Base-by-base conservation (phyloP, 2,113 vertebrate species). In the Myrmophylax atrothorax region DNA sequence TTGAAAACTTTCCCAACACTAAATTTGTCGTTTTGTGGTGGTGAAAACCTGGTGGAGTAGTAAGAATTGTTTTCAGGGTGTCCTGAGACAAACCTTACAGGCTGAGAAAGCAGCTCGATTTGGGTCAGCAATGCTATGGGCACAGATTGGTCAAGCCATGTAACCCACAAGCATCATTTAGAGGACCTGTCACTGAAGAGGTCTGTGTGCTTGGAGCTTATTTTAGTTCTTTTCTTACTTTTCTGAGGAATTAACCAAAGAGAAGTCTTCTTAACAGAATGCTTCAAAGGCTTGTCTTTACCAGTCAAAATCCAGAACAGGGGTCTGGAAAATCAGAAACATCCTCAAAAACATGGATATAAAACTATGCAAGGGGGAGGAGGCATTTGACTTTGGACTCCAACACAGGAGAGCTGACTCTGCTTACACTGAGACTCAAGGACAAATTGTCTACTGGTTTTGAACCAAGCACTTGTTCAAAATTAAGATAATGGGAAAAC, bases 401-500 rank as follows among this genome's bases (percentile, higher is more conserved):
- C 59, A 69, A 1, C 14, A 47, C 26, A 49, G n/a, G 46, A 77
- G 55, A 86, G 59, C 15, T 80, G 76, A 56, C 87, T 49, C 47
- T 82, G 70, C 53, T 84, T 37, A 37, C 16, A 14, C 1, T 33
- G 73, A 84, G 29, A 69, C 15, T 86, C 46, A 42, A 58, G 40
- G 44, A 83, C 52, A 84, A 90, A 84, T 24, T 59, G 29, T 56
- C 56, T 68, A 17, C 66, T 86, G 72, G 73, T 69, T 93, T 78
- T 62, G 53, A 84, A 84, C 20, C 58, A 75, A 81, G 33, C 75
- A 68, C 37, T 40, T 35, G 6, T 53, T 91, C 31, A 85, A 87
- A 95, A 79, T 66, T 58, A 73, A 60, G 52, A 89, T 91, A 95
- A 93, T 47, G 75, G 31, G 90, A 87, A 83, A 74, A 67, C 85